These are phyloP conservation scores for Zosterops lateralis DNA, from an alignment of 2,113 vertebrate genomes.

Conservation along the genomic window DNA sequence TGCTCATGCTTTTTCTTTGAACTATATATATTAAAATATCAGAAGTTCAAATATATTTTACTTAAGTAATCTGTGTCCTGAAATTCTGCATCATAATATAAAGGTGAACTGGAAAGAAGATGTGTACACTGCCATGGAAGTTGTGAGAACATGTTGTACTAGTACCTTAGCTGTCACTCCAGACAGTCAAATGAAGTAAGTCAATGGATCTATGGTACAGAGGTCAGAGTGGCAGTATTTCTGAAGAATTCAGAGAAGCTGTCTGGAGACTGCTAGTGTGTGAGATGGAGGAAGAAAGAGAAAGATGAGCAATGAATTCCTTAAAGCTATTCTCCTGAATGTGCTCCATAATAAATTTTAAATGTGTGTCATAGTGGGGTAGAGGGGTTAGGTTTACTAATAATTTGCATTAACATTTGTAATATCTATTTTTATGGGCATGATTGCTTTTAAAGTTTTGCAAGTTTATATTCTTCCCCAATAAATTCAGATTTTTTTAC, in stretches of 20 bases:
- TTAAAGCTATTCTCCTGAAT: conserved; percentile 56
- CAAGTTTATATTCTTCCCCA: conserved; percentile 1
- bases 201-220: conserved; percentile 61
- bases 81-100: conserved; percentile 51
- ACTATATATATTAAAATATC: neutral
- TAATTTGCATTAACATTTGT: conserved; percentile 59
- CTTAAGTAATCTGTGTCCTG: neutral
- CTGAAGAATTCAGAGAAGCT: conserved; percentile 67
- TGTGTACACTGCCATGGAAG: conserved; percentile 43
- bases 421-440: conserved; percentile 34
- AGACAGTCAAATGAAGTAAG: conserved; percentile 67
- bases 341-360: conserved; percentile 58
- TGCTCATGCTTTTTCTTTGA: neutral
- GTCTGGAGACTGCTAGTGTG: conserved; percentile 64
- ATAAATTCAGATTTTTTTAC: neutral
- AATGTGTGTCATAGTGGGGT: conserved; percentile 26
- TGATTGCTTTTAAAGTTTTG: conserved; percentile 9
- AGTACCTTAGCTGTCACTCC: conserved; percentile 65
- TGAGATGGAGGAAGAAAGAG: conserved; percentile 52
- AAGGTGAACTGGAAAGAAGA: conserved; percentile 37
- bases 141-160: conserved; percentile 66
- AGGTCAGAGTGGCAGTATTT: conserved; percentile 63
- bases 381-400: conserved; percentile 58
- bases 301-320: conserved; percentile 64
- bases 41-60: neutral